Percentiles rank a stretch among this genome's conserved stretches.
Evolutionary conservation across 35 echinoderm and acorn worm species (phyloP).

Genomic region (Ophiothrix spiculata): DNA sequence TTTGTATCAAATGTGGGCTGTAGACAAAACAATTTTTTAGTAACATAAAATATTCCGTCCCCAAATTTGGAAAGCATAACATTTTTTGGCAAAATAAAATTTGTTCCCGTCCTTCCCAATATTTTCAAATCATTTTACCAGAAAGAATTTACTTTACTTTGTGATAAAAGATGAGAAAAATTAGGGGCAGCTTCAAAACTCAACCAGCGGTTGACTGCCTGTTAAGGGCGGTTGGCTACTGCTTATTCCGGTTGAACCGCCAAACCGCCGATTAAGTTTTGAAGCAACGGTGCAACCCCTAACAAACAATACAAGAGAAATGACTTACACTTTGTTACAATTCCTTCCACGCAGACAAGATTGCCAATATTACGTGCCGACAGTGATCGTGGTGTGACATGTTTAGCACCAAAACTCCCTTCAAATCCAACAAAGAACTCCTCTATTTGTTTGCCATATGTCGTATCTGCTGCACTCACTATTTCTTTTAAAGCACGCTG

Average conservation of each 20-base stretch:
- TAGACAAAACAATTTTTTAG: neutral
- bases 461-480: constrained; percentile 68
- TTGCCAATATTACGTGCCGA: constrained; percentile 88
- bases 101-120: no score
- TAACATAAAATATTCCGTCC: neutral
- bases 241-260: no score
- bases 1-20: constrained; percentile 2
- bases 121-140: no score
- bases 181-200: no score
- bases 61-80: neutral
- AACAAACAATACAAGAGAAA: constrained; percentile 95
- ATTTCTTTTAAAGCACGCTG: constrained; percentile 83
- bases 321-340: constrained; percentile 92
- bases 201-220: no score
- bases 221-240: no score
- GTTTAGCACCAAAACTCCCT: constrained; percentile 90
- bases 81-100: neutral
- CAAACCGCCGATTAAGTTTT: no score
- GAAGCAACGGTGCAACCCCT: no score
- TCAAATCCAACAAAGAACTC: constrained; percentile 97
- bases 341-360: constrained; percentile 94
- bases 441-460: constrained; percentile 87
- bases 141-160: no score
- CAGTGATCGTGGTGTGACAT: constrained; percentile 66
- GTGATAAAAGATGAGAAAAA: no score